Evolutionary conservation across 2,888 invertebrate species (phyloP).

Genomic region (Hecatera dysodea): DNA sequence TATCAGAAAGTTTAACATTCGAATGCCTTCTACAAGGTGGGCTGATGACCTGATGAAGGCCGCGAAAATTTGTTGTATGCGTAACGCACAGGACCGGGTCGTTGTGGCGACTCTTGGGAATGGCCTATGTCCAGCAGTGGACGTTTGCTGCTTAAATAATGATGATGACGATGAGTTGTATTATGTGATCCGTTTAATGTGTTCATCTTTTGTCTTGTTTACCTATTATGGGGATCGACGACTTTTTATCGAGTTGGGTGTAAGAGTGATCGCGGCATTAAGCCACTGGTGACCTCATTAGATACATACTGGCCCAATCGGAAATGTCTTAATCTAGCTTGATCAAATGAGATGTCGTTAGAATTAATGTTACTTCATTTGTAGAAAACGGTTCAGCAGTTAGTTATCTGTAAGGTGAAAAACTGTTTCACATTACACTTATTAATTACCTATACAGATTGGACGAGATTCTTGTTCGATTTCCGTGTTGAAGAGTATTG

Average conservation of each 20-base stretch:
- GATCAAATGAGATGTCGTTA: not conserved
- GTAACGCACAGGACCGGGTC: too few species aligned
- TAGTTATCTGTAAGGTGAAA: not conserved
- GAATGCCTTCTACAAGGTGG: too few species aligned
- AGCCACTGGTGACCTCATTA: not conserved
- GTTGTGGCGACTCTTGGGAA: too few species aligned
- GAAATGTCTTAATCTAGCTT: not conserved
- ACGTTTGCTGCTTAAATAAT: too few species aligned
- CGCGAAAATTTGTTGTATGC: too few species aligned
- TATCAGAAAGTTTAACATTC: too few species aligned
- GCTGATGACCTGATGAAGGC: too few species aligned
- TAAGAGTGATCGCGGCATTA: not conserved
- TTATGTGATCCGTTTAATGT: too few species aligned
- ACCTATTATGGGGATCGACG: not conserved
- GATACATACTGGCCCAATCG: not conserved
- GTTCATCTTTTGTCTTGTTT: too few species aligned
- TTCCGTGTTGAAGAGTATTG: not conserved
- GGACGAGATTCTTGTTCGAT: not conserved
- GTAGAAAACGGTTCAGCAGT: not conserved
- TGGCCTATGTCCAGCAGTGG: too few species aligned
- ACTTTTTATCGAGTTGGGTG: not conserved
- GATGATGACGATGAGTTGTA: too few species aligned
- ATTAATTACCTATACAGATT: not conserved
- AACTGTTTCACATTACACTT: not conserved
- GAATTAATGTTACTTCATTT: not conserved